Base-by-base conservation (phyloP, 2,888 invertebrate genomes). In the Cephonodes hylas region DNA sequence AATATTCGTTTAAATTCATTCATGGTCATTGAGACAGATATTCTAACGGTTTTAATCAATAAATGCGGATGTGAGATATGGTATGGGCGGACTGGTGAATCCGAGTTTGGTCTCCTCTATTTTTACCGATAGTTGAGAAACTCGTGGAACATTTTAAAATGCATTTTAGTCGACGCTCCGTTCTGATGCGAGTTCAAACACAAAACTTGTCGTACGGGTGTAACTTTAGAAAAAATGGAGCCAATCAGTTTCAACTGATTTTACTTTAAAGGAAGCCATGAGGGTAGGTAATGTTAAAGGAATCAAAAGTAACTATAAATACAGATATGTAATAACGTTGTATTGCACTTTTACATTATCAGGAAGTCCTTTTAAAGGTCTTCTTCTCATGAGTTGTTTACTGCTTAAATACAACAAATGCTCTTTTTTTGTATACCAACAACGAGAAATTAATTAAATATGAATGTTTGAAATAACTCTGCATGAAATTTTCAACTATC, bases 161-260 rank as follows among this genome's bases (percentile, higher is more conserved):
- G 80, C 79, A 76, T 70, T 75, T 63, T 63, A 61, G 62, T 62
- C 67, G 60, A 64, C 66, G 71, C 69, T 67, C 61, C 75, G 73
- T 71, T 71, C 70, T 77, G 76, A 80, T 79, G 77, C 75, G 75
- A 82, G 83, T 83, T 83, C 79, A 79, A 84, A 83, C 80, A 81
- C 71, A 71, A 70, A 86, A 88, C 81, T 87, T 83, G 76, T 78
- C 74, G 73, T 63, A 65, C 71, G 72, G 80, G 85, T 86, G 86
- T 85, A 84, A 83, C 81, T 86, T 86, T 70, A 62, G 70, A 77
- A 73, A 73, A 74, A 73, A 75, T 73, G 67, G 70, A 76, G 74
- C 76, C 79, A 77, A 82, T 79, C 77, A 75, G 69, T 73, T 74
- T 71, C 67, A 64, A 61, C 62, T 71, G 66, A 74, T 75, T 76